A percentile compares a stretch with the other conserved stretches of the same genome.
These are phyloP conservation scores for Coboldia fuscipes DNA, from an alignment of 1,140 invertebrate genomes.

Conservation along the genomic window DNA sequence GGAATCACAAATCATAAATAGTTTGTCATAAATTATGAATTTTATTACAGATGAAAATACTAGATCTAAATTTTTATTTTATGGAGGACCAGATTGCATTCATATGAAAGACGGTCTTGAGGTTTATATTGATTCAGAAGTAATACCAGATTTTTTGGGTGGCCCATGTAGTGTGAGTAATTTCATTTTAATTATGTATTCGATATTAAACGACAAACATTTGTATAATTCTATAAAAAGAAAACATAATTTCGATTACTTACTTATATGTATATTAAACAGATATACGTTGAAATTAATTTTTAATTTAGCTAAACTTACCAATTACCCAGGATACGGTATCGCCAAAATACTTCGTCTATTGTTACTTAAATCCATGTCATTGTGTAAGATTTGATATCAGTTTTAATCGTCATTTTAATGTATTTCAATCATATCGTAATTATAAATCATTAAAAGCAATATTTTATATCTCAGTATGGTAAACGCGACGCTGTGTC, in stretches of 20 bases:
- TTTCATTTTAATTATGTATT: background rate
- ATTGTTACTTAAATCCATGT: conserved; percentile 21
- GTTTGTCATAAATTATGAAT: conserved; percentile 3
- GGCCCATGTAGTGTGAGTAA: conserved; percentile 2
- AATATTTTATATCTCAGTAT: no score
- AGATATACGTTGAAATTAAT: no score
- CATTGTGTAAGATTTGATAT: conserved; percentile 19
- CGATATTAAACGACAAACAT: no score
- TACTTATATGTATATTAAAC: no score
- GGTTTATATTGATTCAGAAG: conserved; percentile 70
- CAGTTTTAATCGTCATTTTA: no score
- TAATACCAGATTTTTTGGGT: conserved; percentile 71
- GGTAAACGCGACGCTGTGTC: no score
- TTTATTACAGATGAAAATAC: conserved; percentile 70
- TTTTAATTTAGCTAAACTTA: background rate
- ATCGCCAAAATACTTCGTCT: conserved; percentile 15
- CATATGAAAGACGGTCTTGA: conserved; percentile 50
- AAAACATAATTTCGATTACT: no score
- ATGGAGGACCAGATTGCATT: conserved; percentile 71
- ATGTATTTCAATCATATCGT: no score
- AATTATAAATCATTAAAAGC: no score
- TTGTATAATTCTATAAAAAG: no score
- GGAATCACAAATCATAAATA: conserved; percentile 6
- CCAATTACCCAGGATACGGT: conserved; percentile 17
- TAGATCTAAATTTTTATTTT: conserved; percentile 83